Evolutionary conservation across 30 jellyfish, hydroid and myxozoan species (phyloP).

Genomic region (Haliclystus octoradiatus): DNA sequence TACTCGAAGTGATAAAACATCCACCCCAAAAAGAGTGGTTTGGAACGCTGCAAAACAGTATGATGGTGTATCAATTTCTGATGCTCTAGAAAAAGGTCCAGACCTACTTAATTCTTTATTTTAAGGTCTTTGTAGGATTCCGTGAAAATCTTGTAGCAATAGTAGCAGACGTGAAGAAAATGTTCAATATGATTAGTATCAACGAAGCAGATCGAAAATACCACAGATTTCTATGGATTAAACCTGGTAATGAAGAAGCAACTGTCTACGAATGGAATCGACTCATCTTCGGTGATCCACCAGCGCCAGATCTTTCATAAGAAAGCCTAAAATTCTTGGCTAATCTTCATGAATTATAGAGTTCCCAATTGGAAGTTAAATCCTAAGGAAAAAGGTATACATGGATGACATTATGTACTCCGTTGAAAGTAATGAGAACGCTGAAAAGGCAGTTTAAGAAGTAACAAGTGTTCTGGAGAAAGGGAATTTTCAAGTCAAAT

Average conservation of each 20-base stretch:
- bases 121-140: slow-evolving; percentile 42
- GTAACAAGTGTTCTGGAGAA: slow-evolving; percentile 25
- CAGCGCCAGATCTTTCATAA: slow-evolving; percentile 51
- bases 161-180: slow-evolving; percentile 37
- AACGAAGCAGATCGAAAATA: slow-evolving; percentile 43
- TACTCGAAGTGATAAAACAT: slow-evolving; percentile 18
- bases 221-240: slow-evolving; percentile 49
- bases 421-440: slow-evolving; percentile 35
- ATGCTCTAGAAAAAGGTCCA: slow-evolving; percentile 56
- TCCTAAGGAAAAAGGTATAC: slow-evolving; percentile 34
- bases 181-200: slow-evolving; percentile 30
- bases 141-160: slow-evolving; percentile 41
- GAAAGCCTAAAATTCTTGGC: slow-evolving; percentile 40
- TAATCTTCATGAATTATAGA: slow-evolving; percentile 7
- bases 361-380: slow-evolving; percentile 31
- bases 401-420: slow-evolving; percentile 58
- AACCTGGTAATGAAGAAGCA: slow-evolving; percentile 20
- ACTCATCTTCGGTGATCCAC: slow-evolving; percentile 39
- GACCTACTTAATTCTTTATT: slow-evolving; percentile 40
- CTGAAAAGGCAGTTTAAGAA: slow-evolving; percentile 25
- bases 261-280: slow-evolving; percentile 22
- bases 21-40: slow-evolving; percentile 54
- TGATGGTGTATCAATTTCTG: slow-evolving; percentile 43
- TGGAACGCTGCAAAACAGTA: slow-evolving; percentile 29
- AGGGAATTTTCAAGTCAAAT: slow-evolving; percentile 51